Evolutionary conservation across 64 coral and sea anemone genomes (phyloP).

Genomic region (Trachythela sp.): DNA sequence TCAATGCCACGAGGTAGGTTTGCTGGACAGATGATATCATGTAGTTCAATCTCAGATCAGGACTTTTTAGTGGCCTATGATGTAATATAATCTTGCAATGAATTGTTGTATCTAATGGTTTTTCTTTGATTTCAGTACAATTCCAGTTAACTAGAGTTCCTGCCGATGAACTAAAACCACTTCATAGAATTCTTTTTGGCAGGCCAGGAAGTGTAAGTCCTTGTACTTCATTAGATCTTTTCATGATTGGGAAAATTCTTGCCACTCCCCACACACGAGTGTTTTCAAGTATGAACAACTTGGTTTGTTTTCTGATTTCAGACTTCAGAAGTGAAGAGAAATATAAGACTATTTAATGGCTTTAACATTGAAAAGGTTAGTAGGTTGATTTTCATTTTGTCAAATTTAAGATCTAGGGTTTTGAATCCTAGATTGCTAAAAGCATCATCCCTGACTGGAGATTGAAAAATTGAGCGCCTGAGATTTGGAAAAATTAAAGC

Average conservation of each 20-base stretch:
- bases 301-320: background rate
- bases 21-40: background rate
- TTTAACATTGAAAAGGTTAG: slow-evolving; percentile 11
- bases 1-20: background rate
- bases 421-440: too few species aligned
- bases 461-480: too few species aligned
- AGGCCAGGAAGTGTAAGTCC: background rate
- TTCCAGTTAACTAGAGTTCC: background rate
- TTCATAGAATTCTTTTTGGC: background rate
- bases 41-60: background rate
- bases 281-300: background rate
- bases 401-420: too few species aligned
- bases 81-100: too few species aligned
- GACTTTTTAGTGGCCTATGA: too few species aligned
- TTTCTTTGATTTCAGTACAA: background rate
- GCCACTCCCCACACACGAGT: background rate
- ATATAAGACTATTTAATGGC: slow-evolving; percentile 7
- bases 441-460: too few species aligned
- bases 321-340: background rate
- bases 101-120: too few species aligned
- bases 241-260: background rate
- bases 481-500: background rate
- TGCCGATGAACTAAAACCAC: background rate
- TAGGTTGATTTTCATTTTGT: background rate
- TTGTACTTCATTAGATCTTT: too few species aligned